Evolutionary conservation across 2,888 invertebrate genomes (phyloP).

Genomic region (Leucoma salicis): DNA sequence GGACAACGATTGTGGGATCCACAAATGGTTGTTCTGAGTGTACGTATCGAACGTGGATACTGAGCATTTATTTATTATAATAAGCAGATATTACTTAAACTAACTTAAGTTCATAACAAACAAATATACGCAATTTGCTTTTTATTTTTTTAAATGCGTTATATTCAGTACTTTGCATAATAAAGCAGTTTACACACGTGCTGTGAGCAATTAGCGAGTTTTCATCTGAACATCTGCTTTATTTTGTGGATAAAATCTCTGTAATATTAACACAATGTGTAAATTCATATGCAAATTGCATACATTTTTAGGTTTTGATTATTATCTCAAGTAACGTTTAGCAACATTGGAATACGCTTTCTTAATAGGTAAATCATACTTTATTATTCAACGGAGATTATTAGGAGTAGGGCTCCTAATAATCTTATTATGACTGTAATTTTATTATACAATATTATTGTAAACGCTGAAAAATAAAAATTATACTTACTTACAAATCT

Average conservation of each 20-base stretch:
- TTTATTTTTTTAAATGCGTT: background rate
- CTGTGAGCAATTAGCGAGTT: background rate
- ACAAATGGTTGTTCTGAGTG: too few relatives aligned
- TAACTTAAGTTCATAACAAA: background rate
- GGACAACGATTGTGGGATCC: too few relatives aligned
- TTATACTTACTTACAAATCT: too few relatives aligned
- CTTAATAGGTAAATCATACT: background rate
- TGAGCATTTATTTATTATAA: too few relatives aligned
- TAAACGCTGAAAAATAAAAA: too few relatives aligned
- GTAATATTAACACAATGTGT: background rate
- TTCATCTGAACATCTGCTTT: background rate
- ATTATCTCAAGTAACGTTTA: background rate
- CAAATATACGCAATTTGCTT: background rate
- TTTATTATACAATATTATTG: too few relatives aligned
- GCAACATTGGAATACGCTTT: background rate
- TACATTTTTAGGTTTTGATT: background rate
- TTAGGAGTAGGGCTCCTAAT: too few relatives aligned
- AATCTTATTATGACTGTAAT: too few relatives aligned
- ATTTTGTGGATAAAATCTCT: background rate
- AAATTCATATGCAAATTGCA: background rate
- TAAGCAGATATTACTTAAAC: background rate
- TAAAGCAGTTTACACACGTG: constrained; percentile 1
- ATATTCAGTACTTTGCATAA: constrained; percentile 5
- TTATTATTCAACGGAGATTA: too few relatives aligned
- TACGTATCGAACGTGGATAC: too few relatives aligned